Conservation (phyloP, 2,113 vertebrate species). For the Bettongia penicillata region DNA sequence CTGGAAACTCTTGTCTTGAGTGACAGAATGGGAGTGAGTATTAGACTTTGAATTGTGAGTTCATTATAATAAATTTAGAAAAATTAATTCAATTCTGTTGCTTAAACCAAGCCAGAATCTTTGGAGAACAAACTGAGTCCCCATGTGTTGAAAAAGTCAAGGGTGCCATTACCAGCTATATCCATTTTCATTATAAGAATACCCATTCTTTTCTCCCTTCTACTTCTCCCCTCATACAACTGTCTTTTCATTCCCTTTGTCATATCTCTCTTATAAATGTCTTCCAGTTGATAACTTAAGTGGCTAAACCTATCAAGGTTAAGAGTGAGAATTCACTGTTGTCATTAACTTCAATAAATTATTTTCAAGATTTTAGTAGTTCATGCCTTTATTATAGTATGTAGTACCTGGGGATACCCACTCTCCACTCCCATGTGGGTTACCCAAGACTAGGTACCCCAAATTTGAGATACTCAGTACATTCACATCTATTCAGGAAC, state of each 20-base stretch:
- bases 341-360: not conserved
- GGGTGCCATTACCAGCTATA: not conserved
- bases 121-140: not conserved
- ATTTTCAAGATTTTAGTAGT: not conserved
- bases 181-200: not conserved
- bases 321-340: not conserved
- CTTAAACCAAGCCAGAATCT: not conserved
- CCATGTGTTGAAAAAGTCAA: not conserved
- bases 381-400: not conserved
- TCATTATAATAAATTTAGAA: not conserved
- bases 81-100: not conserved
- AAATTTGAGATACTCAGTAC: not conserved
- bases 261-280: not conserved
- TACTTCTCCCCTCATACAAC: not conserved
- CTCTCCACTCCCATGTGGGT: not conserved
- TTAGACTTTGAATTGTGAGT: not conserved
- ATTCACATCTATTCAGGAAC: not conserved
- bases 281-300: not conserved
- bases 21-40: not conserved
- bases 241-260: not conserved
- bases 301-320: not conserved
- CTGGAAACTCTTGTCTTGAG: not conserved
- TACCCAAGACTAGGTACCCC: not conserved
- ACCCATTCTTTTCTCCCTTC: not conserved
- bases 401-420: not conserved